A percentile compares a stretch with the other conserved stretches of the same genome.
These are phyloP conservation scores for Typhlomys cinereus DNA, from an alignment of 2,113 vertebrate genomes.

Conservation along the genomic window DNA sequence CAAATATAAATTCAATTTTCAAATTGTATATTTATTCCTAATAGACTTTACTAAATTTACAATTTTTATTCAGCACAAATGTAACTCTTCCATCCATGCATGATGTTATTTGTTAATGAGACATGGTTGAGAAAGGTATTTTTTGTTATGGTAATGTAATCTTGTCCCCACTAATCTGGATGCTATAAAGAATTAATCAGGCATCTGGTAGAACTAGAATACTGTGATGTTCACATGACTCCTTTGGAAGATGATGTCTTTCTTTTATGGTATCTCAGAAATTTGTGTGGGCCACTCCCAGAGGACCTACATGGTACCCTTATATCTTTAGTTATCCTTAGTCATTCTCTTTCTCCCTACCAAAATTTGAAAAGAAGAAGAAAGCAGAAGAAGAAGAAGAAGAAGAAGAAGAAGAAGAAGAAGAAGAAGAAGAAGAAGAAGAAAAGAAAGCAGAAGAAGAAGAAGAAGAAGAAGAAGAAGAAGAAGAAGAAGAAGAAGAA, in stretches of 20 bases:
- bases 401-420: no score
- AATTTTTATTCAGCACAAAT: background rate
- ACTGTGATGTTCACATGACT: background rate
- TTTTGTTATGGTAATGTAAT: background rate
- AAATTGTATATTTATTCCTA: background rate
- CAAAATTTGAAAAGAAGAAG: conserved; percentile 12
- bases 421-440: no score
- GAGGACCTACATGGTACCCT: background rate
- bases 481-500: no score
- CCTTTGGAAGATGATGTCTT: conserved; percentile 14
- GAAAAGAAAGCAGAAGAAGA: no score
- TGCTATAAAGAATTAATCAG: background rate
- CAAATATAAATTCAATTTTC: background rate
- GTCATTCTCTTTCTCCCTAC: background rate
- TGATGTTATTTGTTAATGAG: background rate
- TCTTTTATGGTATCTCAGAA: background rate
- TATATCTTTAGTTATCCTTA: conserved; percentile 28
- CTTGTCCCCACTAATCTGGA: background rate
- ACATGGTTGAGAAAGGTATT: background rate
- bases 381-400: no score
- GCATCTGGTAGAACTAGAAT: background rate
- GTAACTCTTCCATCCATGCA: background rate
- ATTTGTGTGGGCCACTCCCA: background rate
- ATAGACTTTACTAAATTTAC: background rate
- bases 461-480: no score